These are phyloP conservation scores for Drosophila bunnanda DNA, from an alignment of 2,888 invertebrate genomes.

Conservation along the genomic window DNA sequence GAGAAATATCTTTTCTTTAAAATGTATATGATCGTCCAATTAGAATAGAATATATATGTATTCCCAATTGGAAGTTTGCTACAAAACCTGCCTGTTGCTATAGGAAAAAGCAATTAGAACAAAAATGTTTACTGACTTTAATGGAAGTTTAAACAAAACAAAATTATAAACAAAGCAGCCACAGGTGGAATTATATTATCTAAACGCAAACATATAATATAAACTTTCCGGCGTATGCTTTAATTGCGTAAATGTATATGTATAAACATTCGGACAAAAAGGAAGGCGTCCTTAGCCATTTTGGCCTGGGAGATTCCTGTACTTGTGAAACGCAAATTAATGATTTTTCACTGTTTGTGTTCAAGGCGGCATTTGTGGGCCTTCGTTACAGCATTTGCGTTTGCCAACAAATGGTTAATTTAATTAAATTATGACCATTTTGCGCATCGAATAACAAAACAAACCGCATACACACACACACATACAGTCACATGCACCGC, in stretches of 20 bases:
- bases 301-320: not conserved
- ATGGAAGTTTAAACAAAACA: constrained; percentile 5
- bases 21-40: not conserved
- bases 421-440: constrained; percentile 57
- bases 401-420: constrained; percentile 52
- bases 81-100: constrained; percentile 13
- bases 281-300: constrained; percentile 19
- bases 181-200: not conserved
- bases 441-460: constrained; percentile 70
- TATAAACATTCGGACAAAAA: not conserved
- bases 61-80: not conserved
- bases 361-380: not conserved
- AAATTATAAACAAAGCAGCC: constrained; percentile 8
- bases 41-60: not conserved
- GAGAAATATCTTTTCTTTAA: not conserved
- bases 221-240: not conserved
- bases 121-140: not conserved
- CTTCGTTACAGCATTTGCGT: constrained; percentile 19
- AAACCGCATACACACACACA: constrained; percentile 47
- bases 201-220: not conserved
- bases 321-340: not conserved
- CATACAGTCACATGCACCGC: constrained; percentile 34
- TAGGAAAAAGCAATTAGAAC: not conserved
- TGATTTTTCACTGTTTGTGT: constrained; percentile 14
- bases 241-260: no score